Evolutionary conservation across 2,113 vertebrate genomes (phyloP).

Genomic region (Neofelis nebulosa): DNA sequence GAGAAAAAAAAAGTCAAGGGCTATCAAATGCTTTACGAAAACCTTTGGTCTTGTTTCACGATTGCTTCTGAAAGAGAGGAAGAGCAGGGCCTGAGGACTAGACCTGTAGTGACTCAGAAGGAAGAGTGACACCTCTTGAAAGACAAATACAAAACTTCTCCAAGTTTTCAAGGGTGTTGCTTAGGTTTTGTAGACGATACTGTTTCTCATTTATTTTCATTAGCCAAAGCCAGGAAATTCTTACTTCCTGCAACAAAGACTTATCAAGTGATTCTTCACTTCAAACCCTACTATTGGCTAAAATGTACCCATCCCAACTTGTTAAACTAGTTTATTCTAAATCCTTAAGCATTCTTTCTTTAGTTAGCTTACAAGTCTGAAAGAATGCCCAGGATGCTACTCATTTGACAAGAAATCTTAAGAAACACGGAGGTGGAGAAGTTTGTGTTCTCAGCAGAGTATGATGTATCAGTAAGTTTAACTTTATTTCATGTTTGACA

Average conservation of each 20-base stretch:
- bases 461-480: constrained; percentile 76
- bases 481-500: constrained; percentile 53
- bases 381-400: constrained; percentile 25
- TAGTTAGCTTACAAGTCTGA: constrained; percentile 53
- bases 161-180: constrained; percentile 24
- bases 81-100: background rate
- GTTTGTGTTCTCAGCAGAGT: background rate
- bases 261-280: constrained; percentile 64
- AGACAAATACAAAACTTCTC: constrained; percentile 49
- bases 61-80: background rate
- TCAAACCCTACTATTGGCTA: constrained; percentile 58
- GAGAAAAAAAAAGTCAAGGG: background rate
- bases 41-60: background rate
- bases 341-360: constrained; percentile 60
- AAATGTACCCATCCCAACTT: constrained; percentile 64
- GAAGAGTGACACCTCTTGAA: background rate
- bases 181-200: background rate
- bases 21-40: background rate
- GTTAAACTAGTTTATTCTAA: constrained; percentile 74
- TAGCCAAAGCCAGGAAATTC: constrained; percentile 70
- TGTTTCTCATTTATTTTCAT: constrained; percentile 64
- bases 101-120: constrained; percentile 52
- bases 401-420: constrained; percentile 55
- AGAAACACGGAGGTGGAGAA: constrained; percentile 35
- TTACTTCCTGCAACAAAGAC: constrained; percentile 60